These are phyloP conservation scores for Balearica regulorum DNA, from an alignment of 2,797 vertebrate genomes.

Conservation along the genomic window DNA sequence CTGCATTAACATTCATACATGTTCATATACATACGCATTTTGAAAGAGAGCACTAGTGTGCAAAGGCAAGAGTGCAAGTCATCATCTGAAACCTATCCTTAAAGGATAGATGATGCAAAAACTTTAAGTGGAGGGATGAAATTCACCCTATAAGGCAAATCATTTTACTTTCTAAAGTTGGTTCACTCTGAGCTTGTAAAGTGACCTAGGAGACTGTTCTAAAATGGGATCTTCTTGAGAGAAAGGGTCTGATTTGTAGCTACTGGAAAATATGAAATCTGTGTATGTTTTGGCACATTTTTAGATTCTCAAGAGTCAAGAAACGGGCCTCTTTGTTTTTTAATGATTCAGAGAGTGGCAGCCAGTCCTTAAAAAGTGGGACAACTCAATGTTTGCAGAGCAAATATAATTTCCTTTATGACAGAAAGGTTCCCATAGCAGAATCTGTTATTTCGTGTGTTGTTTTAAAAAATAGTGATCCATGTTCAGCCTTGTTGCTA, in stretches of 20 bases:
- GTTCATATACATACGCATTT: neutral
- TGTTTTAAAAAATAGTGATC: neutral
- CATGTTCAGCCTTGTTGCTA: constrained; percentile 19
- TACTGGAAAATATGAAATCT: constrained; percentile 68
- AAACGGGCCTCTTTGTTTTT: neutral
- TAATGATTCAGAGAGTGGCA: constrained; percentile 55
- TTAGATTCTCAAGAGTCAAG: constrained; percentile 44
- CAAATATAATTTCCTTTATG: constrained; percentile 51
- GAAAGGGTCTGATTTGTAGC: constrained; percentile 48
- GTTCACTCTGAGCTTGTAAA: neutral
- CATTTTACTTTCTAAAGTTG: constrained; percentile 25
- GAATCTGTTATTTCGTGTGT: constrained; percentile 4
- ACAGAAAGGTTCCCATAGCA: constrained; percentile 54
- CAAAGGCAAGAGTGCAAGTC: neutral
- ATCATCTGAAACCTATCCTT: neutral
- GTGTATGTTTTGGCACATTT: constrained; percentile 65
- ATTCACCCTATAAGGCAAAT: constrained; percentile 36
- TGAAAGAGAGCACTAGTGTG: neutral
- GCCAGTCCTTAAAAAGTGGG: constrained; percentile 40
- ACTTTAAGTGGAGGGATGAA: neutral
- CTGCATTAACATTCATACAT: rapidly evolving
- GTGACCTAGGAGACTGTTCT: constrained; percentile 41
- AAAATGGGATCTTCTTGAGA: constrained; percentile 50
- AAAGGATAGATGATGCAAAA: neutral
- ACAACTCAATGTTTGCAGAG: constrained; percentile 38